Base-by-base conservation (phyloP, 2,888 invertebrate species). In the Morpho achilles region DNA sequence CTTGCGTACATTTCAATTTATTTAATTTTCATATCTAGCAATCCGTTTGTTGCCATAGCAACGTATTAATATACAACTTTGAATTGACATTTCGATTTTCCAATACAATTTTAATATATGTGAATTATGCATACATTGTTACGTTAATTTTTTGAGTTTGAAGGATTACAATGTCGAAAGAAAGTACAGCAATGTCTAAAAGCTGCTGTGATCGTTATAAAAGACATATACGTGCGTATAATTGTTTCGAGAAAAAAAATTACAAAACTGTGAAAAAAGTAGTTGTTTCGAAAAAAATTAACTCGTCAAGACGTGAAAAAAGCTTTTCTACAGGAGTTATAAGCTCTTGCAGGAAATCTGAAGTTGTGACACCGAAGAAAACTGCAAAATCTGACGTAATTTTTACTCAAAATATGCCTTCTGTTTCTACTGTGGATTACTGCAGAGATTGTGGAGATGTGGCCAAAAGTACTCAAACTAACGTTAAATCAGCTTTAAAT, bases 401-500 rank as follows among this genome's bases (percentile, higher is more conserved):
- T 43, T 71, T 82, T 7, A 65, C 62, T 39, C 71, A 68, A 60
- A 72, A 69, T 9, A 58, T 23, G 22, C n/a, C 42, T 68, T 7
- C 73, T n/a, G 43, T 44, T 8, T 7, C 10, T 32, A 63, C 47
- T 45, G 32, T 68, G 2, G 73, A 71, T 44, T 64, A 63, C 44
- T 73, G 75, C 56, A 68, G 66, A 42, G 77, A 72, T 43, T 84
- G 87, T 60, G 87, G 87, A 0, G 87, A 87, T 51, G 60, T 58
- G 0, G 41, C 43, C 7, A 52, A 51, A 10, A 54, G 45, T 32
- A 39, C 23, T 32, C 45, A 46, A 64, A 8, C 8, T 2, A 47
- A 51, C 50, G 32, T 16, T 46, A 46, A 64, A 8, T 16, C 1
- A 42, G 48, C 51, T 43, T 32, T 8, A 58, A 44, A 44, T 8